Evolutionary conservation across 2,888 invertebrate species (phyloP).

Genomic region (Glaucopsyche alexis): DNA sequence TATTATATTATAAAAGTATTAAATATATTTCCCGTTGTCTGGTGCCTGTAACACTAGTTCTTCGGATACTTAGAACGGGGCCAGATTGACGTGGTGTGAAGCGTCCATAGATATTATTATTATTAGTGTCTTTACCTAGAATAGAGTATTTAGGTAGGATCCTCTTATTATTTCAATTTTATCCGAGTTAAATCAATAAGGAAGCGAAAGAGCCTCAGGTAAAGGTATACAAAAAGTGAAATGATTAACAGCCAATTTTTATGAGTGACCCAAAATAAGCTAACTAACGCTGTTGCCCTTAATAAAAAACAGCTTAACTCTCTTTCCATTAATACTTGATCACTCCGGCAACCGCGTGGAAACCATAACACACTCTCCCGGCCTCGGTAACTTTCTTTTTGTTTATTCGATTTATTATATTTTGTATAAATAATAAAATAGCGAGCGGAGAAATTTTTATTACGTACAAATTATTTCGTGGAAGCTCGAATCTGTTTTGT

Average conservation of each 20-base stretch:
- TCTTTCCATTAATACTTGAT: conserved; percentile 6
- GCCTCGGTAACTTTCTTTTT: conserved; percentile 7
- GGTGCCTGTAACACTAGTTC: too few species aligned
- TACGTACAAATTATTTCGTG: not conserved
- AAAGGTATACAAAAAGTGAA: not conserved
- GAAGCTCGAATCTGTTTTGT: not conserved
- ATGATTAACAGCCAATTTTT: not conserved
- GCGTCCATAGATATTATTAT: too few species aligned
- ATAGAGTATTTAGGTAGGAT: too few species aligned
- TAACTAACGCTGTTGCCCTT: not conserved
- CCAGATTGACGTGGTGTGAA: too few species aligned
- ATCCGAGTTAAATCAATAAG: too few species aligned
- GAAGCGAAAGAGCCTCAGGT: too few species aligned
- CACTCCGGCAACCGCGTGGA: conserved; percentile 3
- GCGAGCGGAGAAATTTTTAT: not conserved
- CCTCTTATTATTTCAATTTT: too few species aligned
- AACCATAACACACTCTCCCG: conserved; percentile 12
- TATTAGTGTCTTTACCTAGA: too few species aligned
- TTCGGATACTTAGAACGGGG: too few species aligned
- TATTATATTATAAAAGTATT: too few species aligned
- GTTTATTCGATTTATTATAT: conserved; percentile 1
- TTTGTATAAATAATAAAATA: not conserved
- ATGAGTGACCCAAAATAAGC: not conserved
- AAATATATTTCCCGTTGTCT: too few species aligned
- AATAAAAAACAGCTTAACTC: not conserved